These are phyloP conservation scores for Thryonomys swinderianus DNA, from an alignment of 2,113 vertebrate species.

Conservation along the genomic window DNA sequence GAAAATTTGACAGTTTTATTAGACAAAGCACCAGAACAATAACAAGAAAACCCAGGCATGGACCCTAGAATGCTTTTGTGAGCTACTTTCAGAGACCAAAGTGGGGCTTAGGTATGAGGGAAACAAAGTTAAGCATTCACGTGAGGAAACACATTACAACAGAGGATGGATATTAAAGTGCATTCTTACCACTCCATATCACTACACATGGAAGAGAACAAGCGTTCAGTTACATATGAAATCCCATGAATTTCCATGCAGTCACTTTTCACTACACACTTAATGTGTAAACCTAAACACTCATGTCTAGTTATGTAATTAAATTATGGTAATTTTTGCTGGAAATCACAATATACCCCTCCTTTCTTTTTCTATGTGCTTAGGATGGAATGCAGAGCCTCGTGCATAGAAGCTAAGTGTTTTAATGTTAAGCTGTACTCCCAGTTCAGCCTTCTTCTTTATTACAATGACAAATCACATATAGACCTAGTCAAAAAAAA, in stretches of 20 bases:
- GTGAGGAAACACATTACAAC: not conserved
- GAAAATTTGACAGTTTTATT: not conserved
- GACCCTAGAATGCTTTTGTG: not conserved
- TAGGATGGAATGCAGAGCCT: not conserved
- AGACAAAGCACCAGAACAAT: not conserved
- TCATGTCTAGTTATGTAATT: fast-evolving
- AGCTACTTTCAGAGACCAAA: not conserved
- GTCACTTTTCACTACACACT: fast-evolving
- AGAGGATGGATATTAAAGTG: not conserved
- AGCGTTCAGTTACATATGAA: not conserved
- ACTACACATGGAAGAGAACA: conserved; percentile 47
- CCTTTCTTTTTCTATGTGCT: not conserved
- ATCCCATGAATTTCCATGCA: not conserved
- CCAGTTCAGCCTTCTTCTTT: not conserved
- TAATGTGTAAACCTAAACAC: not conserved
- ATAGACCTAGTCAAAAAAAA: conserved; percentile 77
- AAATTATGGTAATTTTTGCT: fast-evolving
- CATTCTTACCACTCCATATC: not conserved
- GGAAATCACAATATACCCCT: not conserved
- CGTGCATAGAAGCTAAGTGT: not conserved
- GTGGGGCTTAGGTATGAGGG: not conserved
- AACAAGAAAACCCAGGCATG: not conserved
- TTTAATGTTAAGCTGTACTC: not conserved
- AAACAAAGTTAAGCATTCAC: not conserved
- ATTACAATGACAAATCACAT: conserved; percentile 10